Base-by-base conservation (phyloP, 2,888 invertebrate genomes). In the Ormyrus pomaceus region DNA sequence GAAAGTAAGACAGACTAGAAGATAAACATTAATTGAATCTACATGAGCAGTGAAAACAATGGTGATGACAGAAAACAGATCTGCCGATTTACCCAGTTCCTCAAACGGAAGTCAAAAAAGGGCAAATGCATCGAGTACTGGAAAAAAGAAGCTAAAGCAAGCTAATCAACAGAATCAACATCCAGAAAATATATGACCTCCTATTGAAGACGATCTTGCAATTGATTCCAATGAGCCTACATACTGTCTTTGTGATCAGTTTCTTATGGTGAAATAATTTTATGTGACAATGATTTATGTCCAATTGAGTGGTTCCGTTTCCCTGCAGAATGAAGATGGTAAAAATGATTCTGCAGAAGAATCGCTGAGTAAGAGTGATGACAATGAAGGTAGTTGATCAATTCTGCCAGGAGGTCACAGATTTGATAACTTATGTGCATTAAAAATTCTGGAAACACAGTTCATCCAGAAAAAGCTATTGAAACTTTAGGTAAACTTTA, bases 231-330 rank as follows among this genome's bases (percentile, higher is more conserved):
- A 99, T 90, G 99, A 99, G 91, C 98, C 98, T 0, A 97, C 98
- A 0, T 99, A 99, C 90, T 99, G 99, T 91, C 94, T 98, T 51
- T 99, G 19, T 91, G 97, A 98, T 92, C 96, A 93, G 97, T 98
- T 87, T 98, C 98, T 0, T 19, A 19, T 19, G 99, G 99, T 69
- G 99, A 99, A 91, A 99, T 99, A 99, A 98, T 99, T 86, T 95
- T 98, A 82, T 99, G 99, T 90, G 99, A 99, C 92, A 99, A 99
- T 91, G 98, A 98, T 89, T 93, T 97, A 79, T 99, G 99, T 89
- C 96, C 96, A 46, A 98, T 99, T 83, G 99, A 99, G 91, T 99
- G 99, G 99, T 99, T 98, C 92, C 99, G 99, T 90, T 99, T 99
- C 91, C 96, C 97, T 0, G 19, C 19, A 19, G 19, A 19, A 1